A percentile compares a stretch with the other conserved stretches of the same genome.
These are phyloP conservation scores for Malthinus flaveolus DNA, from an alignment of 2,888 invertebrate genomes.

Conservation along the genomic window DNA sequence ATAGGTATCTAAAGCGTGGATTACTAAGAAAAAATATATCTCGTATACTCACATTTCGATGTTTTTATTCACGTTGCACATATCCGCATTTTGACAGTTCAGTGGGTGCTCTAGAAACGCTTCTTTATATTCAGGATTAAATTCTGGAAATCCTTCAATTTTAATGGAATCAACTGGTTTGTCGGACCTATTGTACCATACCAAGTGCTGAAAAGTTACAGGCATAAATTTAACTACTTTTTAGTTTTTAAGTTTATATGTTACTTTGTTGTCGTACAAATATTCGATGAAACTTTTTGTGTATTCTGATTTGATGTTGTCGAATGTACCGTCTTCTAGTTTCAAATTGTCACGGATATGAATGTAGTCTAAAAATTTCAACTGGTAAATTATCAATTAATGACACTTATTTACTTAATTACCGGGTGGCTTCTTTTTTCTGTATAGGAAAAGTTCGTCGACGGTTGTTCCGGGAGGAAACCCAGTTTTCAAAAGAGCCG, in stretches of 20 bases:
- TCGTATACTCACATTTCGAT: too few species aligned
- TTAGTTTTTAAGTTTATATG: neutral
- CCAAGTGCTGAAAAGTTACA: neutral
- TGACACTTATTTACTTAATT: neutral
- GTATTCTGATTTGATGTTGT: slow-evolving; percentile 50
- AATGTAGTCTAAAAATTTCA: slow-evolving; percentile 29
- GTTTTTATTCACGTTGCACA: slow-evolving; percentile 25
- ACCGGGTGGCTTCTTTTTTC: slow-evolving; percentile 55
- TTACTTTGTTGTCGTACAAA: slow-evolving; percentile 15
- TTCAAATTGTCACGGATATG: slow-evolving; percentile 45
- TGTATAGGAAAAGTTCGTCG: slow-evolving; percentile 57
- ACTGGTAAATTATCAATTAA: neutral
- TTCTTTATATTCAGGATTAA: slow-evolving; percentile 46
- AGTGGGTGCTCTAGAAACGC: slow-evolving; percentile 41
- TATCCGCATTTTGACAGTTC: slow-evolving; percentile 32
- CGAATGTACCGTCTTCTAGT: slow-evolving; percentile 47
- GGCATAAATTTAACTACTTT: neutral
- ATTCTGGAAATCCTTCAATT: slow-evolving; percentile 51
- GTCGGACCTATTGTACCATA: neutral
- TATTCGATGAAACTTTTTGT: slow-evolving; percentile 45
- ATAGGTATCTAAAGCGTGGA: too few species aligned
- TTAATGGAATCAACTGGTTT: slow-evolving; percentile 43
- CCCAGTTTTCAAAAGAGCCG: slow-evolving; percentile 40
- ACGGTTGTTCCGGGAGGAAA: slow-evolving; percentile 59
- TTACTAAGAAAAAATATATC: too few species aligned